These are phyloP conservation scores for Puffinus mauretanicus DNA, from an alignment of 2,113 vertebrate genomes.

Conservation along the genomic window DNA sequence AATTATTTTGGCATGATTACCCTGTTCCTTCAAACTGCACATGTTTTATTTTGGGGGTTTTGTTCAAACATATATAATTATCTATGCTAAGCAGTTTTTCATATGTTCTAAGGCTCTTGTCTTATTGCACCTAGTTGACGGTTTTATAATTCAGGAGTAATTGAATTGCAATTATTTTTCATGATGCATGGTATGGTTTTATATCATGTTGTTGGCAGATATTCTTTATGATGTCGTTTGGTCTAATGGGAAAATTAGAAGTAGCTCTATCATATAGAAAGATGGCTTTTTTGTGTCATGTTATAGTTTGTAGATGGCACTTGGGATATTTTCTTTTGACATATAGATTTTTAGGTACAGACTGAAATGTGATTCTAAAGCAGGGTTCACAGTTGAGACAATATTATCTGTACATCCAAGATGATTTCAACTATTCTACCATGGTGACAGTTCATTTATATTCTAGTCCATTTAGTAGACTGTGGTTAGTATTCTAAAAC, in stretches of 20 bases:
- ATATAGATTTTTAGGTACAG: slow-evolving; percentile 59
- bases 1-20: slow-evolving; percentile 44
- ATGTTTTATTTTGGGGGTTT: slow-evolving; percentile 61
- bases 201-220: slow-evolving; percentile 74
- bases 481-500: slow-evolving; percentile 27
- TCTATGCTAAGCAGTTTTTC: slow-evolving; percentile 70
- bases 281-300: slow-evolving; percentile 67
- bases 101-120: slow-evolving; percentile 59
- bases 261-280: slow-evolving; percentile 63
- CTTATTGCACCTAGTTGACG: slow-evolving; percentile 70
- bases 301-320: slow-evolving; percentile 63
- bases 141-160: slow-evolving; percentile 76
- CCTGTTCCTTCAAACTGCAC: slow-evolving; percentile 38
- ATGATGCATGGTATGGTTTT: slow-evolving; percentile 75
- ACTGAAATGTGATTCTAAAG: slow-evolving; percentile 57
- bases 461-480: slow-evolving; percentile 29
- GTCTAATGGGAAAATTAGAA: slow-evolving; percentile 80
- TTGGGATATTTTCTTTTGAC: slow-evolving; percentile 56
- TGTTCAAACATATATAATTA: slow-evolving; percentile 69
- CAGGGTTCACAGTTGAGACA: slow-evolving; percentile 3
- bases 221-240: slow-evolving; percentile 73
- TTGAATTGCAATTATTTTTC: slow-evolving; percentile 80
- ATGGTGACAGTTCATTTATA: slow-evolving; percentile 36
- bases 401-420: slow-evolving; percentile 12
- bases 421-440: slow-evolving; percentile 22